Evolutionary conservation across 2,888 invertebrate species (phyloP).

Genomic region (Subacronicta megacephala): DNA sequence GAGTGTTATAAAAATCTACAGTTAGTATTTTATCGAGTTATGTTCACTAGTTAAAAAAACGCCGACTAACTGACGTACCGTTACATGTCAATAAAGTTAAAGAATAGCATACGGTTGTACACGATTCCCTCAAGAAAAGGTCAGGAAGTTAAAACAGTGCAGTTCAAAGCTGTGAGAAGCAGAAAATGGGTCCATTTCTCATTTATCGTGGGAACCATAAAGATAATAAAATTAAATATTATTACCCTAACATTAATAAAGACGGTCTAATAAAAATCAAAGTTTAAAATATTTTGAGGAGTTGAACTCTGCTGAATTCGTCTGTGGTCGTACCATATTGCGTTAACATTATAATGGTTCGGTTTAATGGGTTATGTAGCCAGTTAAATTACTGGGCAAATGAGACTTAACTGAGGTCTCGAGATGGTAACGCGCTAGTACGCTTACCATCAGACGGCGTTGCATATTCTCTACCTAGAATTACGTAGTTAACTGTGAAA

Average conservation of each 20-base stretch:
- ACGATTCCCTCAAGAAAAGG: slow-evolving; percentile 21
- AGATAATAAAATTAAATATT: too few species aligned
- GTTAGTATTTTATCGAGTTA: background rate
- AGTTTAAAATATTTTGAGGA: too few species aligned
- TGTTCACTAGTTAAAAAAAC: slow-evolving; percentile 29
- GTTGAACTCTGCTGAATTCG: too few species aligned
- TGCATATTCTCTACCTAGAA: background rate
- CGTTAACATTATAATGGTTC: too few species aligned
- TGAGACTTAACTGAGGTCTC: too few species aligned
- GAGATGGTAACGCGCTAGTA: too few species aligned
- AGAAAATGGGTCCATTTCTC: background rate
- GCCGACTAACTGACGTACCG: slow-evolving; percentile 15
- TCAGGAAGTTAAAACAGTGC: background rate
- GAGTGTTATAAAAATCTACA: slow-evolving; percentile 1
- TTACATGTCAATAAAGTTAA: slow-evolving; percentile 33
- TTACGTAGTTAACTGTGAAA: background rate
- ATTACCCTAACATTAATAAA: too few species aligned
- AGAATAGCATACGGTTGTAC: slow-evolving; percentile 24
- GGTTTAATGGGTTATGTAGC: too few species aligned
- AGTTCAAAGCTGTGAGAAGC: background rate
- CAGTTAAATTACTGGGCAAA: too few species aligned
- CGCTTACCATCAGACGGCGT: background rate
- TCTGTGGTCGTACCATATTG: too few species aligned
- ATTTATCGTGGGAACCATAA: background rate
- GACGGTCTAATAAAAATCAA: too few species aligned